Conservation (phyloP, 2,888 invertebrate genomes). For the Rhogogaster chlorosoma region DNA sequence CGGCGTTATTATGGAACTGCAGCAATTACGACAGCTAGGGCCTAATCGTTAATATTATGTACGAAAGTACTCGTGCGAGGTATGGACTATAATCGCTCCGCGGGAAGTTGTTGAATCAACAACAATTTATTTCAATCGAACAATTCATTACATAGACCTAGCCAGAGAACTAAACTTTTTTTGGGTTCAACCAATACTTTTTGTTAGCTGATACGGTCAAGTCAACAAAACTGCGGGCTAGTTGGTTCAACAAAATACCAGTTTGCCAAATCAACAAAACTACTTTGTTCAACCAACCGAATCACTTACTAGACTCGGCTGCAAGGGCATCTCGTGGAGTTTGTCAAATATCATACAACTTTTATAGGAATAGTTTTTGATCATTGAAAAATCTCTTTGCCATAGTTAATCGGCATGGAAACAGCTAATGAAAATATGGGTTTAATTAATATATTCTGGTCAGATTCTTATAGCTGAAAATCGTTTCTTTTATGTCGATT, state of each 20-base stretch:
- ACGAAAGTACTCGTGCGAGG: not conserved
- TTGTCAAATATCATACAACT: not conserved
- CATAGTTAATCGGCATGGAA: not conserved
- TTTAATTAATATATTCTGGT: not conserved
- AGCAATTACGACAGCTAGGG: slow-evolving; percentile 30
- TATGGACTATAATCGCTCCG: not conserved
- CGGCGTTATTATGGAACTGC: slow-evolving; percentile 18
- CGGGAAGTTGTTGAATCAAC: not conserved
- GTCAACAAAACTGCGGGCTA: not conserved
- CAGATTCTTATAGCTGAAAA: not conserved
- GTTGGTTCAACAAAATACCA: not conserved
- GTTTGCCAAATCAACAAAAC: not conserved
- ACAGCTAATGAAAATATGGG: not conserved
- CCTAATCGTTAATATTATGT: not conserved
- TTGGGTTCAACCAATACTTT: not conserved
- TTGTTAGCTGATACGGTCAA: not conserved
- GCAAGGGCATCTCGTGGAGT: not conserved
- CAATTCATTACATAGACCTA: not conserved
- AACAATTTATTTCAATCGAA: not conserved
- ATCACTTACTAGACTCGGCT: not conserved
- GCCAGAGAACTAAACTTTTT: not conserved
- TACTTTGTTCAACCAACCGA: not conserved
- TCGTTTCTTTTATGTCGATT: not conserved
- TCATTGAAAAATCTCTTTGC: not conserved
- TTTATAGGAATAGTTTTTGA: not conserved